Percentiles rank a stretch among this genome's conserved stretches.
These are phyloP conservation scores for Spinibarbus caldwelli DNA, from an alignment of 2,797 vertebrate species.

Conservation along the genomic window DNA sequence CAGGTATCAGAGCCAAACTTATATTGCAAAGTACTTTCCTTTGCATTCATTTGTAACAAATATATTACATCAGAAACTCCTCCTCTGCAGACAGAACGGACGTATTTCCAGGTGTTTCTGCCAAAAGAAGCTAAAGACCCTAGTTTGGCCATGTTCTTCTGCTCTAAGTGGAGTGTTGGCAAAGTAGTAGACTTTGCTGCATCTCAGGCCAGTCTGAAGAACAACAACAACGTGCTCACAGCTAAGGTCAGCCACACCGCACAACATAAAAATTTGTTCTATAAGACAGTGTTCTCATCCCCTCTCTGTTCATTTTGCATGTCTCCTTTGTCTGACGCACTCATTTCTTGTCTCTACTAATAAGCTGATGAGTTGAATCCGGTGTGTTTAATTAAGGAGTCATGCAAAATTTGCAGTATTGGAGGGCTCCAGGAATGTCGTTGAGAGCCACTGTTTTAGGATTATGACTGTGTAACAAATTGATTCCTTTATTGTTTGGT, in stretches of 20 bases:
- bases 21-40: neutral
- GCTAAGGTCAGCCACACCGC: conserved; percentile 82
- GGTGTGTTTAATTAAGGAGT: neutral
- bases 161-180: conserved; percentile 90
- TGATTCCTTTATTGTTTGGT: neutral
- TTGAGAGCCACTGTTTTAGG: neutral
- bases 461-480: neutral
- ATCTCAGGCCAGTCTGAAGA: conserved; percentile 85
- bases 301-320: neutral
- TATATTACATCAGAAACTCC: neutral
- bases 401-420: neutral
- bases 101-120: conserved; percentile 91
- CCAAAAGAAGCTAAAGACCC: conserved; percentile 85
- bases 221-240: conserved; percentile 89
- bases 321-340: neutral
- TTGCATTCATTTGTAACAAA: neutral
- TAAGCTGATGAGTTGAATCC: too few relatives aligned
- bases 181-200: conserved; percentile 92
- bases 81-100: conserved; percentile 85
- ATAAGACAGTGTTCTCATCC: neutral
- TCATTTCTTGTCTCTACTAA: neutral
- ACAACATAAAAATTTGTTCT: neutral
- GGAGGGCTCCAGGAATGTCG: neutral
- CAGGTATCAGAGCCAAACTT: conserved; percentile 78
- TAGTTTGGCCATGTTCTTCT: conserved; percentile 93